Percentiles rank a stretch among this genome's conserved stretches.
Evolutionary conservation across 2,113 vertebrate genomes (phyloP).

Genomic region (Cygnus buccinator): DNA sequence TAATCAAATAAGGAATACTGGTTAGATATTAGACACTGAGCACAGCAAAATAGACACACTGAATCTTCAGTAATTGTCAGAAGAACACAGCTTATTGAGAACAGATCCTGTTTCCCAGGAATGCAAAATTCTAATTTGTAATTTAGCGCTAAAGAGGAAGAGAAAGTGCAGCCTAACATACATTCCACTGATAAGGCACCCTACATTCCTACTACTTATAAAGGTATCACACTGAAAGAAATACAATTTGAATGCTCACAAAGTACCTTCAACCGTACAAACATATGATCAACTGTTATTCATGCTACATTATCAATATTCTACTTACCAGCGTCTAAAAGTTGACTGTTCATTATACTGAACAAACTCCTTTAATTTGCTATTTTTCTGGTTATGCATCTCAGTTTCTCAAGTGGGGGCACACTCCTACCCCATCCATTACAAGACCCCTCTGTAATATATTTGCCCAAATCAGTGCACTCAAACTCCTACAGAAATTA

Average conservation of each 20-base stretch:
- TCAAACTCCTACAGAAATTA: constrained; percentile 72
- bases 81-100: background rate
- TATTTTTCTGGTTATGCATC: constrained; percentile 57
- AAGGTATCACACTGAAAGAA: background rate
- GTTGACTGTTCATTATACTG: constrained; percentile 17
- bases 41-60: background rate
- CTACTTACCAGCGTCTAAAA: constrained; percentile 2
- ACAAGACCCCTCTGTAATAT: constrained; percentile 57
- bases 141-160: background rate
- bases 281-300: background rate
- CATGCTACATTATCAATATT: background rate
- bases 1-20: constrained; percentile 14
- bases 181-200: background rate
- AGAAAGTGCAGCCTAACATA: background rate
- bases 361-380: constrained; percentile 57
- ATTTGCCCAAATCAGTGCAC: constrained; percentile 63
- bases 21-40: background rate
- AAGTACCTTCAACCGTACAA: background rate
- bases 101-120: constrained; percentile 15
- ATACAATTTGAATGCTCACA: background rate
- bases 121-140: background rate
- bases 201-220: background rate
- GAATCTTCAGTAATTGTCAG: background rate
- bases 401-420: constrained; percentile 2
- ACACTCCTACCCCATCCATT: constrained; percentile 57